Percentiles rank a stretch among this genome's conserved stretches.
These are phyloP conservation scores for Lanistes nyassanus DNA, from an alignment of 1,140 invertebrate genomes.

Conservation along the genomic window DNA sequence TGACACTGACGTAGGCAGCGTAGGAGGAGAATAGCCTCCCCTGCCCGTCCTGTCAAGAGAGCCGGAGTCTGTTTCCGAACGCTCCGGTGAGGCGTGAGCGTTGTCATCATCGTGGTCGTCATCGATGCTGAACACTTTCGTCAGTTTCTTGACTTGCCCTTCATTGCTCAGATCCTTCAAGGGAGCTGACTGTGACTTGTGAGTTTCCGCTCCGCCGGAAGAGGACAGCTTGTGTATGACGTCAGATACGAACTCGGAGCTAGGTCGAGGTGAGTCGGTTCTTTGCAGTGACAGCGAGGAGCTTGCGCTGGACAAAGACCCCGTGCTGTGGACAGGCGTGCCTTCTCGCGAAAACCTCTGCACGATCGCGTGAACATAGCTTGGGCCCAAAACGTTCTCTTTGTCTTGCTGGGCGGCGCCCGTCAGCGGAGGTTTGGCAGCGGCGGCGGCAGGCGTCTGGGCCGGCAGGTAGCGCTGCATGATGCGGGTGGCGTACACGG, in stretches of 20 bases:
- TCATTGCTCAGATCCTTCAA: slow-evolving; percentile 57
- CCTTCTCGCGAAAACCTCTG: slow-evolving; percentile 55
- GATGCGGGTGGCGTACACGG: slow-evolving; percentile 52
- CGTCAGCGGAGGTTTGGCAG: neutral
- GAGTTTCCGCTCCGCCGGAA: slow-evolving; percentile 39
- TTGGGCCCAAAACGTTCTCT: slow-evolving; percentile 51
- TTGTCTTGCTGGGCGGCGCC: slow-evolving; percentile 39
- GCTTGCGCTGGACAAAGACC: slow-evolving; percentile 36
- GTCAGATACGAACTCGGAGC: slow-evolving; percentile 54
- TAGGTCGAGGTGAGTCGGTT: slow-evolving; percentile 45
- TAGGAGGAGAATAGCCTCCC: neutral
- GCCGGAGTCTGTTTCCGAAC: slow-evolving; percentile 28
- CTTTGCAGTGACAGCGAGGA: slow-evolving; percentile 35
- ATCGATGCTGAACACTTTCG: slow-evolving; percentile 41
- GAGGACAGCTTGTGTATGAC: slow-evolving; percentile 52
- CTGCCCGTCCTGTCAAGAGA: slow-evolving; percentile 13
- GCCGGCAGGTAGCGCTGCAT: slow-evolving; percentile 48
- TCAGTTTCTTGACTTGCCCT: slow-evolving; percentile 47
- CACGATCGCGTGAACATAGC: slow-evolving; percentile 54
- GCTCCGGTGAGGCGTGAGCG: neutral
- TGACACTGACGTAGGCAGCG: slow-evolving; percentile 17
- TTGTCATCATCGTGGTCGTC: no score
- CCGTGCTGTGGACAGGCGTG: slow-evolving; percentile 48
- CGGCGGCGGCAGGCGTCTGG: slow-evolving; percentile 28
- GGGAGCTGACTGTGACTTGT: slow-evolving; percentile 34